phyloP scores from a whole-genome alignment of 1,140 invertebrate species.

The Bombus polaris region DNA sequence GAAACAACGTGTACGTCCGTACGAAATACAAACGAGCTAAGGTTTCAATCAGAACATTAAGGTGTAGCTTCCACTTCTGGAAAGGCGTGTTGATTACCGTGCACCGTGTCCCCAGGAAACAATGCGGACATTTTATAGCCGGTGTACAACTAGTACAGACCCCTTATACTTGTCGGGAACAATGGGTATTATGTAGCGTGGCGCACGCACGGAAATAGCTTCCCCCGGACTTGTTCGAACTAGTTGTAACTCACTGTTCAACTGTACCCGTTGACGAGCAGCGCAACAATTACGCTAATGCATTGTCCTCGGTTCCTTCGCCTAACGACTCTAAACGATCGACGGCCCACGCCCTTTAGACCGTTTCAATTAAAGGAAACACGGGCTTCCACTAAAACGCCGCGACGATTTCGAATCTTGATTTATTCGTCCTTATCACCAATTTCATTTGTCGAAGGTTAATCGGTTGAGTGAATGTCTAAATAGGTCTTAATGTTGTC shows the following conservation, averaged over 20 bases:
- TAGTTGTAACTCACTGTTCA: conserved; percentile 66
- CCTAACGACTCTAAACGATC: conserved; percentile 59
- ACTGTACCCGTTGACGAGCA: conserved; percentile 61
- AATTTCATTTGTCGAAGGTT: background rate
- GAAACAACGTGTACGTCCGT: background rate
- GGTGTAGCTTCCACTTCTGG: background rate
- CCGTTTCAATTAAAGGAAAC: conserved; percentile 33
- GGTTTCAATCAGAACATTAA: conserved; percentile 19
- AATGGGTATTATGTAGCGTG: conserved; percentile 67
- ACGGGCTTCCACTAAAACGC: background rate
- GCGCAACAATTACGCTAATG: conserved; percentile 71
- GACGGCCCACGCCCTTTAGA: background rate
- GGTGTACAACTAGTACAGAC: conserved; percentile 60
- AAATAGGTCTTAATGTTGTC: background rate
- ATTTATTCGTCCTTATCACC: background rate
- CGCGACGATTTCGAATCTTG: background rate
- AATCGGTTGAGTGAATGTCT: conserved; percentile 7
- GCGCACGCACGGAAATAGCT: conserved; percentile 64
- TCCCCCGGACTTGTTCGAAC: conserved; percentile 64
- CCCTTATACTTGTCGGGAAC: conserved; percentile 64
- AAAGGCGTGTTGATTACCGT: conserved; percentile 55
- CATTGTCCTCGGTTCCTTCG: conserved; percentile 64
- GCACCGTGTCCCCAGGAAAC: conserved; percentile 60
- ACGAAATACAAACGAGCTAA: background rate
- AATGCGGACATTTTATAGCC: conserved; percentile 61